Evolutionary conservation across 2,888 invertebrate species (phyloP).

Genomic region (Thysanoteuthis rhombus): DNA sequence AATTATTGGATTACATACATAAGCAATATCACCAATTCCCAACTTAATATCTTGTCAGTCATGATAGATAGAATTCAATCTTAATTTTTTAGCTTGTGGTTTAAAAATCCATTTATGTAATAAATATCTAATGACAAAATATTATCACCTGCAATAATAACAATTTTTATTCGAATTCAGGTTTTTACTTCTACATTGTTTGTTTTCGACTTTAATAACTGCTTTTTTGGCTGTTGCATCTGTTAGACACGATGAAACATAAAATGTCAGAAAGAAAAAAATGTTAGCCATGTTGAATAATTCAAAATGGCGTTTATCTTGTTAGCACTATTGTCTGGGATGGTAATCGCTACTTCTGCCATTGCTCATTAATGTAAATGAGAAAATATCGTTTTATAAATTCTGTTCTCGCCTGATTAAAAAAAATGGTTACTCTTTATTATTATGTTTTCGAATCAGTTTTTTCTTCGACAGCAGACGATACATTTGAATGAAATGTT

Average conservation of each 20-base stretch:
- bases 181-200: too few relatives aligned
- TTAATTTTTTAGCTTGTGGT: too few relatives aligned
- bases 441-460: background rate
- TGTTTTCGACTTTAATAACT: background rate
- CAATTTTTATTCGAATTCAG: too few relatives aligned
- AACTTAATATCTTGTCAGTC: too few relatives aligned
- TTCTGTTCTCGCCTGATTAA: background rate
- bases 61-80: too few relatives aligned
- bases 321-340: background rate
- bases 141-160: too few relatives aligned
- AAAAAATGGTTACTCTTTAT: background rate
- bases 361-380: background rate
- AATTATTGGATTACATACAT: too few relatives aligned
- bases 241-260: background rate
- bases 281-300: background rate
- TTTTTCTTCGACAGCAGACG: background rate
- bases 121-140: too few relatives aligned
- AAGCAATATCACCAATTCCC: too few relatives aligned
- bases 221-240: background rate
- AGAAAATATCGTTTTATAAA: background rate
- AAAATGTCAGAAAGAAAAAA: background rate
- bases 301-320: background rate
- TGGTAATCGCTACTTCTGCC: background rate
- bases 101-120: too few relatives aligned
- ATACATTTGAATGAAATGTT: background rate